phyloP scores from a whole-genome alignment of 2,888 invertebrate species.

The Drosophila neutralis region DNA sequence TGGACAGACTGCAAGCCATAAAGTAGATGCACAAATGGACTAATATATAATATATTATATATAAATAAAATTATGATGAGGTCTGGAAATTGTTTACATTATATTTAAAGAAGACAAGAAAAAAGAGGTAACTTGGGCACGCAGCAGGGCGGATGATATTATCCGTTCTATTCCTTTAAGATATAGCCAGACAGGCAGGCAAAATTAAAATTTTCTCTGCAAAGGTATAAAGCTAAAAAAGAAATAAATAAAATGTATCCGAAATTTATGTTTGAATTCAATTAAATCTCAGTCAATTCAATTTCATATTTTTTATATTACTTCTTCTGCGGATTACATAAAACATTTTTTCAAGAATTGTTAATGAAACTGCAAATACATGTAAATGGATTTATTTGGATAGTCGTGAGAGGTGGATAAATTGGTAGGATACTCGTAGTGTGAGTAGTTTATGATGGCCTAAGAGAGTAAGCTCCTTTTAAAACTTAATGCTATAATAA shows the following conservation, averaged over 20 bases:
- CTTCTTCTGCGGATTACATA: too few relatives aligned
- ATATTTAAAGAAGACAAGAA: background rate
- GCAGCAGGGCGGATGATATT: background rate
- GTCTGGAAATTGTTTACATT: background rate
- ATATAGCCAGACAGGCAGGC: background rate
- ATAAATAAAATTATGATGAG: background rate
- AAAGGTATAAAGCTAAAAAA: background rate
- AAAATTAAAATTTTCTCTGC: background rate
- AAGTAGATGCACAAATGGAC: background rate
- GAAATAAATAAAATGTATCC: background rate
- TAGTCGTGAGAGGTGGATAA: background rate
- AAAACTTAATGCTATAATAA: background rate
- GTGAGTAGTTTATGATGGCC: background rate
- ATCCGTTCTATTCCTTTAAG: background rate
- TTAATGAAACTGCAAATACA: too few relatives aligned
- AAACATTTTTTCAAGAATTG: too few relatives aligned
- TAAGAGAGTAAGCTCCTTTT: background rate
- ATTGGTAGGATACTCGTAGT: background rate
- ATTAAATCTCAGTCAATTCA: too few relatives aligned
- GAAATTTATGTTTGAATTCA: background rate
- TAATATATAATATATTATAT: too few relatives aligned
- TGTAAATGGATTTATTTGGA: background rate
- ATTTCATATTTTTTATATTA: too few relatives aligned
- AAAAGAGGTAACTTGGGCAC: background rate
- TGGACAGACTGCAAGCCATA: background rate